Evolutionary conservation across 2,113 vertebrate genomes (phyloP).

Genomic region (Galemys pyrenaicus): DNA sequence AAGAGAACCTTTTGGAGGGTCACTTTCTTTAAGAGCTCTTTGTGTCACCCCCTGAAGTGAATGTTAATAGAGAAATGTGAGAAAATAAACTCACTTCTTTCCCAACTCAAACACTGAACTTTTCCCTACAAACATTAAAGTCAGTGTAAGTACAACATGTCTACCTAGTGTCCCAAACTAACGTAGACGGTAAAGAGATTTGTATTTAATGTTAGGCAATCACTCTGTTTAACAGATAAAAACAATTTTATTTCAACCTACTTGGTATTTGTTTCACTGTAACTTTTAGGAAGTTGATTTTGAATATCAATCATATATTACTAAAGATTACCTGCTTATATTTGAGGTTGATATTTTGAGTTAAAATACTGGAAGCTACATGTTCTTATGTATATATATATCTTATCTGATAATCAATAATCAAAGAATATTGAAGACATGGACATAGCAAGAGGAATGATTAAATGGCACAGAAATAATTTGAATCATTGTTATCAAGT

Average conservation of each 20-base stretch:
- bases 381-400: not conserved
- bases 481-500: not conserved
- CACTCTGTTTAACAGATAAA: not conserved
- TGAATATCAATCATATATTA: not conserved
- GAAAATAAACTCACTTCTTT: not conserved
- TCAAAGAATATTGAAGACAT: not conserved
- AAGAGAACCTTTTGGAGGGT: not conserved
- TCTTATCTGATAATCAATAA: not conserved
- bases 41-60: not conserved
- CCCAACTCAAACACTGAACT: not conserved
- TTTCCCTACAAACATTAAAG: not conserved
- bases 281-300: not conserved
- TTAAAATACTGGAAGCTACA: not conserved
- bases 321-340: not conserved
- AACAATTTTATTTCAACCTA: constrained; percentile 13
- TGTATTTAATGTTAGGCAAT: not conserved
- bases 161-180: not conserved
- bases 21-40: not conserved
- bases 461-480: not conserved
- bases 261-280: not conserved
- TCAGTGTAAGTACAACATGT: not conserved
- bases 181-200: not conserved
- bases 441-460: not conserved
- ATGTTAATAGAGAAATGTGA: constrained; percentile 18
- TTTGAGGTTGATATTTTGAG: not conserved